A percentile compares a stretch with the other conserved stretches of the same genome.
These are phyloP conservation scores for Labroides dimidiatus DNA, from an alignment of 2,797 vertebrate species.

Conservation along the genomic window DNA sequence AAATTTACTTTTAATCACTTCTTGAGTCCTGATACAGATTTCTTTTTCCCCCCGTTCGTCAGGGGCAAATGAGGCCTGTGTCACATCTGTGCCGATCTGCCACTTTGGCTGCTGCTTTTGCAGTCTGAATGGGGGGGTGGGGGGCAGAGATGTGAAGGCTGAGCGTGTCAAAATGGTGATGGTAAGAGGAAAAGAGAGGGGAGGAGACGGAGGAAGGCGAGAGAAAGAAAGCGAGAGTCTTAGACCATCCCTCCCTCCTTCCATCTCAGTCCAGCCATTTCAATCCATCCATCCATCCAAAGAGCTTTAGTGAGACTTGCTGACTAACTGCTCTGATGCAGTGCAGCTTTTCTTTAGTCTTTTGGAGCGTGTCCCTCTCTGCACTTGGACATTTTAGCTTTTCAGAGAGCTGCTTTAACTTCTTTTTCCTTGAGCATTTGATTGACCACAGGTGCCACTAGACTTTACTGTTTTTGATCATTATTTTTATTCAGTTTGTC, in stretches of 20 bases:
- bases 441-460: background rate
- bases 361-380: constrained; percentile 3
- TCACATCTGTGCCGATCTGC: constrained; percentile 52
- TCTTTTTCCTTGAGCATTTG: background rate
- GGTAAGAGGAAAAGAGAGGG: constrained; percentile 3
- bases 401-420: constrained; percentile 9
- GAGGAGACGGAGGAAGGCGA: background rate
- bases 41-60: constrained; percentile 39
- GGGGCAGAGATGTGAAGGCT: constrained; percentile 45
- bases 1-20: constrained; percentile 23
- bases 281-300: constrained; percentile 58
- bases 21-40: constrained; percentile 8
- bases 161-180: constrained; percentile 51
- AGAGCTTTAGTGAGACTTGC: constrained; percentile 50
- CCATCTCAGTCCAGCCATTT: constrained; percentile 56
- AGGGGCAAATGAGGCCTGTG: constrained; percentile 48
- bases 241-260: constrained; percentile 32
- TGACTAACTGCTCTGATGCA: constrained; percentile 58
- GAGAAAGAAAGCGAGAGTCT: constrained; percentile 23
- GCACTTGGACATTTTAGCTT: constrained; percentile 12
- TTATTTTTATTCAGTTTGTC: background rate
- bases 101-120: constrained; percentile 26
- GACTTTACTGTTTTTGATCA: background rate
- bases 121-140: constrained; percentile 22
- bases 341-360: constrained; percentile 36